Conservation (phyloP, 1,140 invertebrate genomes). For the Drosophila melanica region DNA sequence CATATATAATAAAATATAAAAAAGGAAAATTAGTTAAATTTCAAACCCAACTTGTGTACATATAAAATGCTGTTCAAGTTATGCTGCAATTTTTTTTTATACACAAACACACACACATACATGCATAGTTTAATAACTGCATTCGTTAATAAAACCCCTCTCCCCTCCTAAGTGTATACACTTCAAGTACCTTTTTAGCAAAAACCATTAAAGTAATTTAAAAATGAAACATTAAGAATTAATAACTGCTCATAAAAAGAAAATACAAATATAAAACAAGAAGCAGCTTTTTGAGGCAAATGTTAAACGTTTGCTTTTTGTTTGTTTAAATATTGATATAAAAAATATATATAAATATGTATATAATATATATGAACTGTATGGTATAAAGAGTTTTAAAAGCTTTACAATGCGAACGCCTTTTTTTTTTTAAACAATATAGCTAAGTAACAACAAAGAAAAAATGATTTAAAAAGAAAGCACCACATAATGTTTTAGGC, state of each 20-base stretch:
- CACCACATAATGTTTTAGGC: slow-evolving; percentile 9
- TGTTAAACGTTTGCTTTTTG: slow-evolving; percentile 53
- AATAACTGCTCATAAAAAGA: slow-evolving; percentile 40
- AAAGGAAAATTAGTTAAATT: slow-evolving; percentile 47
- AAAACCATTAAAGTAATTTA: slow-evolving; percentile 41
- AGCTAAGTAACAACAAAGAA: slow-evolving; percentile 13
- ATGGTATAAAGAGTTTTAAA: slow-evolving; percentile 22
- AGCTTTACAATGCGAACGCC: slow-evolving; percentile 44
- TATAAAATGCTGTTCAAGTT: slow-evolving; percentile 29
- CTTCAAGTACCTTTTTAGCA: slow-evolving; percentile 82
- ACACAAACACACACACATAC: slow-evolving; percentile 10
- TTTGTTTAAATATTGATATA: slow-evolving; percentile 34
- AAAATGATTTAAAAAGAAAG: neutral
- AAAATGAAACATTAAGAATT: slow-evolving; percentile 14
- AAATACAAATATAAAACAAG: slow-evolving; percentile 36
- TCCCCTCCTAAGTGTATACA: slow-evolving; percentile 61
- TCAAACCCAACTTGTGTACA: slow-evolving; percentile 35
- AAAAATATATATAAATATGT: slow-evolving; percentile 13
- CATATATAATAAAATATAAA: slow-evolving; percentile 37
- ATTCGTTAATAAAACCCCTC: slow-evolving; percentile 31
- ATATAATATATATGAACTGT: slow-evolving; percentile 22
- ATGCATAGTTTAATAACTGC: slow-evolving; percentile 4
- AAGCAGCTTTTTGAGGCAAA: neutral
- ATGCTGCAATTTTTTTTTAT: slow-evolving; percentile 27
- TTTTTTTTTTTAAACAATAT: slow-evolving; percentile 25